Conservation (phyloP, 2,797 vertebrate species). For the Hyperoplus immaculatus region DNA sequence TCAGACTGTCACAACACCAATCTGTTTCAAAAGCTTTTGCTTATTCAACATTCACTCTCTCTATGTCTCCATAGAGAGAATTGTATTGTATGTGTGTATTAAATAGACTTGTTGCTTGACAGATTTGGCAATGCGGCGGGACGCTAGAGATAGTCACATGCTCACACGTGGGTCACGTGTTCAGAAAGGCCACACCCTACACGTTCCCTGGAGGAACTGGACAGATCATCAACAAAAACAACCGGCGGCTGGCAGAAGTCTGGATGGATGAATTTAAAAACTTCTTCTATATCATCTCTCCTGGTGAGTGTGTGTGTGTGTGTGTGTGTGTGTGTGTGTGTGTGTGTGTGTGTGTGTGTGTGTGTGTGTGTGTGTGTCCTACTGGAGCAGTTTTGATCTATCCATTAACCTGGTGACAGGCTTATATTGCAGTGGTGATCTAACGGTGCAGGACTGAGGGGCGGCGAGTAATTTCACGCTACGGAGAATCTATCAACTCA, state of each 20-base stretch:
- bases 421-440: slow-evolving; percentile 68
- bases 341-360: slow-evolving; percentile 41
- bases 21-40: slow-evolving; percentile 27
- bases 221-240: slow-evolving; percentile 99
- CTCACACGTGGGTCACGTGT: slow-evolving; percentile 99
- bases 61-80: not conserved
- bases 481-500: slow-evolving; percentile 68
- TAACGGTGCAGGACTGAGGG: slow-evolving; percentile 45
- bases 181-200: slow-evolving; percentile 98
- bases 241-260: slow-evolving; percentile 96
- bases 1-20: slow-evolving; percentile 48
- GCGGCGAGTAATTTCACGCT: slow-evolving; percentile 78
- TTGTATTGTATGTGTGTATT: not conserved
- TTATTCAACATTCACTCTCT: not conserved
- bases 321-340: slow-evolving; percentile 40
- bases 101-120: slow-evolving; percentile 26
- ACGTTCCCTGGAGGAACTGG: slow-evolving; percentile 98
- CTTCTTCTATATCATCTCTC: slow-evolving; percentile 99
- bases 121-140: slow-evolving; percentile 99
- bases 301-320: slow-evolving; percentile 75
- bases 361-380: slow-evolving; percentile 58
- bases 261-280: slow-evolving; percentile 99
- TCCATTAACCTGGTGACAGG: slow-evolving; percentile 73
- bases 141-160: slow-evolving; percentile 98
- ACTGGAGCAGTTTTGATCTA: slow-evolving; percentile 67